These are phyloP conservation scores for Acestrorhynchus altus DNA, from an alignment of 2,797 vertebrate species.

Conservation along the genomic window DNA sequence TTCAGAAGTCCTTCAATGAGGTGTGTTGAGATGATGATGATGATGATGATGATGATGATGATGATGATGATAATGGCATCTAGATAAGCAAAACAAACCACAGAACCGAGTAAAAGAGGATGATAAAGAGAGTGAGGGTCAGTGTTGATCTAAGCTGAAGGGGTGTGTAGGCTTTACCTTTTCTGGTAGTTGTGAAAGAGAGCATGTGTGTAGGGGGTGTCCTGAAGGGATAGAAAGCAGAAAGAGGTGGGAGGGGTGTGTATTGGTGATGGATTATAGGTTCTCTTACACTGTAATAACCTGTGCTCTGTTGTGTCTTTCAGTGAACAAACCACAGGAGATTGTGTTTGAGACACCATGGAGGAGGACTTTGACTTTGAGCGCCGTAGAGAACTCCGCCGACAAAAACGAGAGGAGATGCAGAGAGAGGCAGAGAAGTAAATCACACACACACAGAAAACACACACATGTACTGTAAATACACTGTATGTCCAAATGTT, in stretches of 20 bases:
- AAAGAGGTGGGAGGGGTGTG: slow-evolving; percentile 57
- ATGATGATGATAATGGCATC: not conserved
- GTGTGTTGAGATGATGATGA: slow-evolving; percentile 2
- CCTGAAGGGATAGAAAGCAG: slow-evolving; percentile 82
- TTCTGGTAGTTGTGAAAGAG: slow-evolving; percentile 89
- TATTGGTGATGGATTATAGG: slow-evolving; percentile 9
- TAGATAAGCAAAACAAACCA: not conserved
- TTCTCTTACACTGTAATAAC: slow-evolving; percentile 8
- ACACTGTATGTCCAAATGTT: no score
- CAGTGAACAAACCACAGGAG: slow-evolving; percentile 65
- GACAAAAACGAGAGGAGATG: slow-evolving; percentile 98
- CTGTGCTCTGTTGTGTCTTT: slow-evolving; percentile 49
- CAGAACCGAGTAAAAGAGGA: not conserved
- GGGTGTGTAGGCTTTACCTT: slow-evolving; percentile 83
- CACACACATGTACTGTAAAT: not conserved
- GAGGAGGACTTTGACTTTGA: slow-evolving; percentile 98
- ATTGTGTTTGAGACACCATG: slow-evolving; percentile 76
- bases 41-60: not conserved
- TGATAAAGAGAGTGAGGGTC: slow-evolving; percentile 43
- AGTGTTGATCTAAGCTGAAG: slow-evolving; percentile 42
- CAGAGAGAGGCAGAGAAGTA: slow-evolving; percentile 89
- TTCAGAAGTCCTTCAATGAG: no score
- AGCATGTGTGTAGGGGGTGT: slow-evolving; percentile 80
- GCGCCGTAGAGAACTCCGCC: slow-evolving; percentile 93
- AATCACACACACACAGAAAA: slow-evolving; percentile 55